Percentiles rank a stretch among this genome's conserved stretches.
Evolutionary conservation across 2,888 invertebrate genomes (phyloP).

Genomic region (Campoplex capitator): DNA sequence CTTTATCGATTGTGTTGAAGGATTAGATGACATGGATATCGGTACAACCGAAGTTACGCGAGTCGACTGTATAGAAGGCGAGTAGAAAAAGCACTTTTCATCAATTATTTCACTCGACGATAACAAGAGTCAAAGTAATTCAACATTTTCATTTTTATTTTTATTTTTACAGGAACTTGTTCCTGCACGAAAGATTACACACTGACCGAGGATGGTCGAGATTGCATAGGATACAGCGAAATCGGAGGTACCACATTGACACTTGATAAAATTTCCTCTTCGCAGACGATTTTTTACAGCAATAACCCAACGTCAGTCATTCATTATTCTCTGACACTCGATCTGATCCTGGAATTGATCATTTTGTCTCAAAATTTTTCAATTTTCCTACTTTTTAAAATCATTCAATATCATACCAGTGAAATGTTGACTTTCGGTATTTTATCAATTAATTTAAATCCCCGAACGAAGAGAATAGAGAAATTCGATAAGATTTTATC

Average conservation of each 20-base stretch:
- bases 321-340: not conserved
- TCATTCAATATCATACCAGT: not conserved
- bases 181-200: conserved; percentile 78
- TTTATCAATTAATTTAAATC: too few relatives aligned
- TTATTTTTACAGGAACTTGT: conserved; percentile 74
- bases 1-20: conserved; percentile 77
- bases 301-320: not conserved
- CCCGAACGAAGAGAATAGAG: not conserved
- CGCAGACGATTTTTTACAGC: too few relatives aligned
- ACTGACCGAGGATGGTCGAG: conserved; percentile 74
- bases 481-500: not conserved
- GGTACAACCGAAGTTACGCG: conserved; percentile 75
- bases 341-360: not conserved
- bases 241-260: conserved; percentile 70
- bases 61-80: conserved; percentile 79
- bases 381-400: not conserved
- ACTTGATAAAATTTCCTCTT: too few relatives aligned
- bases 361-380: not conserved
- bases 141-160: not conserved
- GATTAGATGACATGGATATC: conserved; percentile 74
- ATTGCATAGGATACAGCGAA: conserved; percentile 77
- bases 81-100: conserved; percentile 4
- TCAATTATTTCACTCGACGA: not conserved
- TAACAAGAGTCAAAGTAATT: not conserved
- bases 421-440: too few relatives aligned